Evolutionary conservation across 2,888 invertebrate genomes (phyloP).

Genomic region (Eupeodes latifasciatus): DNA sequence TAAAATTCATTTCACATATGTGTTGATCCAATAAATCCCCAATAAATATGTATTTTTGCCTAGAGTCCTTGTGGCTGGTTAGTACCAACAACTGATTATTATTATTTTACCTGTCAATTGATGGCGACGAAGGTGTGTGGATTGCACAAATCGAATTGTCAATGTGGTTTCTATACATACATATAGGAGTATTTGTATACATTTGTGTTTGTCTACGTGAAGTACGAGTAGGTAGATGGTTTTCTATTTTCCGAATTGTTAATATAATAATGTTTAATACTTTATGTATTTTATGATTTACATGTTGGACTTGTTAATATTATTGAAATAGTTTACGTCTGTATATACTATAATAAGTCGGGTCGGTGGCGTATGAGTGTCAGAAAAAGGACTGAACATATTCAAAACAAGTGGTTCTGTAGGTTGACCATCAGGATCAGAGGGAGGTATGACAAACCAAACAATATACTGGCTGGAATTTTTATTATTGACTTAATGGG

Average conservation of each 20-base stretch:
- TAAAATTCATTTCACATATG: constrained; percentile 74
- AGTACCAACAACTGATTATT: constrained; percentile 53
- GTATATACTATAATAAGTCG: no score
- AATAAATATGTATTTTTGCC: constrained; percentile 66
- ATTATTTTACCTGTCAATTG: constrained; percentile 53
- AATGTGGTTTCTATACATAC: not conserved
- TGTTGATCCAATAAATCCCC: constrained; percentile 74
- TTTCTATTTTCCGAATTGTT: constrained; percentile 36
- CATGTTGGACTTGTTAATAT: not conserved
- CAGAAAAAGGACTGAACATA: no score
- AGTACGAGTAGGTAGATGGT: not conserved
- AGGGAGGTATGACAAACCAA: no score
- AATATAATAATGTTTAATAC: constrained; percentile 2
- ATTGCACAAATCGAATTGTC: constrained; percentile 30
- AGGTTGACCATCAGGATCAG: no score
- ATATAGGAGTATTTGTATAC: not conserved
- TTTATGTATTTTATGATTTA: constrained; percentile 9
- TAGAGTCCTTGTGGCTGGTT: constrained; percentile 23
- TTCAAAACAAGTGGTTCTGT: no score
- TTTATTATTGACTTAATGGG: no score
- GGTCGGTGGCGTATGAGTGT: no score
- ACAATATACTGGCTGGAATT: no score
- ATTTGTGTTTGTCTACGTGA: not conserved
- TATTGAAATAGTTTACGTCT: not conserved
- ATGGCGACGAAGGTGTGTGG: constrained; percentile 30